phyloP scores from a whole-genome alignment of 2,888 invertebrate genomes.

The Entomobrya multifasciata region DNA sequence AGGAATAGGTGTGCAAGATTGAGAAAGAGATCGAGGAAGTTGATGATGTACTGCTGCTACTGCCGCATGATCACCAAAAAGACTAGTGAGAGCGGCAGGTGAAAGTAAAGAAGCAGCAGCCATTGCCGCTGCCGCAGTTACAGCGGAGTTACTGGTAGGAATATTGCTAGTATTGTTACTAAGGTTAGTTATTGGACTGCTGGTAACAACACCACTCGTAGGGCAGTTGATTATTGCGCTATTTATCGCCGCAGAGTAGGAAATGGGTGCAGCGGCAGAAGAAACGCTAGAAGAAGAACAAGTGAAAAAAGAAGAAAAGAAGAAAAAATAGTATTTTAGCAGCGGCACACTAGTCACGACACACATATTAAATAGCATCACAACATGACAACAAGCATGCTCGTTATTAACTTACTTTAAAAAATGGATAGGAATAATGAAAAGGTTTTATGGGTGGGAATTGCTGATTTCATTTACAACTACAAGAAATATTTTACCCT shows the following conservation, averaged over 20 bases:
- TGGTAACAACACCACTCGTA: background rate
- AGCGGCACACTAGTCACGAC: background rate
- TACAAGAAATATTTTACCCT: no score
- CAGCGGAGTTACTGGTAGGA: slow-evolving; percentile 48
- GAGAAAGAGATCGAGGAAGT: slow-evolving; percentile 81
- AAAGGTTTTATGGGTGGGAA: background rate
- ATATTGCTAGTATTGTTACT: slow-evolving; percentile 44
- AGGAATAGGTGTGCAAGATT: slow-evolving; percentile 80
- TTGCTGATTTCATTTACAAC: background rate
- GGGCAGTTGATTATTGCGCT: slow-evolving; percentile 39
- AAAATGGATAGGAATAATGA: background rate
- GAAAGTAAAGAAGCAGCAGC: slow-evolving; percentile 80
- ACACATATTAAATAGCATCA: background rate
- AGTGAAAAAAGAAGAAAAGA: slow-evolving; percentile 11
- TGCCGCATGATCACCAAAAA: slow-evolving; percentile 44
- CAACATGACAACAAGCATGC: background rate
- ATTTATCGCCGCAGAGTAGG: slow-evolving; percentile 37
- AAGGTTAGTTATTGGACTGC: slow-evolving; percentile 40
- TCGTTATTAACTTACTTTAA: background rate
- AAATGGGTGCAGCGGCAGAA: slow-evolving; percentile 27
- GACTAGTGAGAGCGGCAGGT: slow-evolving; percentile 80
- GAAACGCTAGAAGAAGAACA: slow-evolving; percentile 12
- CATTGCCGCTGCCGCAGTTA: no score
- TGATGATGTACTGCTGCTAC: slow-evolving; percentile 81
- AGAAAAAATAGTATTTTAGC: slow-evolving; percentile 5